A percentile compares a stretch with the other conserved stretches of the same genome.
Evolutionary conservation across 1,140 invertebrate species (phyloP).

Genomic region (Drosophila sucinea): DNA sequence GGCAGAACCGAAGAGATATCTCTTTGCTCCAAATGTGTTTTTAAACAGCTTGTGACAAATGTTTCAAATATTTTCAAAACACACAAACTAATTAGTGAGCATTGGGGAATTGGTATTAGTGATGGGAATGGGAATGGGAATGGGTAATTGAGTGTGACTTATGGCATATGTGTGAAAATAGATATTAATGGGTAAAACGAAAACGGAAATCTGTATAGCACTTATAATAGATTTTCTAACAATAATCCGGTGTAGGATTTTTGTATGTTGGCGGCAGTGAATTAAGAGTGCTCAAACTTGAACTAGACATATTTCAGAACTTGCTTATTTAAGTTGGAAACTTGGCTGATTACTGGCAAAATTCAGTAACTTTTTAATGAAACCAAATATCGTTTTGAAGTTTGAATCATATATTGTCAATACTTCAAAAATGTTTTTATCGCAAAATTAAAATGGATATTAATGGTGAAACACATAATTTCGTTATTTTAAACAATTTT

Average conservation of each 20-base stretch:
- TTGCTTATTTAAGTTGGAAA: no score
- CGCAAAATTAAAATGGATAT: no score
- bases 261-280: no score
- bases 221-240: background rate
- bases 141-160: constrained; percentile 34
- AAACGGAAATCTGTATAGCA: background rate
- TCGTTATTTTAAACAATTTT: no score
- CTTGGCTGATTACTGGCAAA: no score
- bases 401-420: no score
- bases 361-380: no score
- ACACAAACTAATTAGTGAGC: constrained; percentile 39
- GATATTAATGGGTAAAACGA: constrained; percentile 8
- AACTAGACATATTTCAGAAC: no score
- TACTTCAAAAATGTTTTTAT: no score
- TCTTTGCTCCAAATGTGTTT: constrained; percentile 63
- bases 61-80: constrained; percentile 50
- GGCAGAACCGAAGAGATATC: constrained; percentile 26
- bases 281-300: no score
- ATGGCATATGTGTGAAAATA: constrained; percentile 9
- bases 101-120: constrained; percentile 29
- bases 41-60: constrained; percentile 73
- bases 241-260: background rate
- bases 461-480: no score
- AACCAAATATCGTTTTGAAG: no score
- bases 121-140: constrained; percentile 17